Evolutionary conservation across 37 sponge, comb jelly and placozoan genomes (phyloP).

Genomic region (Mnemiopsis leidyi): DNA sequence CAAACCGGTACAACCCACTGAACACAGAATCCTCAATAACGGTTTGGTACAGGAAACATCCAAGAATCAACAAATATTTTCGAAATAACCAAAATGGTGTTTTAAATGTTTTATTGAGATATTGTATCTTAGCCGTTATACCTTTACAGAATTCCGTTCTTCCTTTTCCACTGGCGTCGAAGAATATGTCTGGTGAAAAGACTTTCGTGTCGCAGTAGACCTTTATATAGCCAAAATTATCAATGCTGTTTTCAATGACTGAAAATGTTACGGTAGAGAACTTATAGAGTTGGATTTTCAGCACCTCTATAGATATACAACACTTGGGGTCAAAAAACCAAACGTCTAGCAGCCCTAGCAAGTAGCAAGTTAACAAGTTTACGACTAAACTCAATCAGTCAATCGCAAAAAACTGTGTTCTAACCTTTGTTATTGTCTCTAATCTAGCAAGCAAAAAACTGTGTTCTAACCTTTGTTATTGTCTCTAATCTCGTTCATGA

Average conservation of each 20-base stretch:
- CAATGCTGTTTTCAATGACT: neutral
- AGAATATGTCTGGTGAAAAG: neutral
- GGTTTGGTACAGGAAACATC: no score
- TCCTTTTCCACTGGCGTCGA: neutral
- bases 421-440: neutral
- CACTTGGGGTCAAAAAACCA: no score
- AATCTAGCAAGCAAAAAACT: neutral
- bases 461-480: neutral
- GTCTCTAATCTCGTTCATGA: neutral
- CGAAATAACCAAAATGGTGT: no score
- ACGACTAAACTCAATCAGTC: no score
- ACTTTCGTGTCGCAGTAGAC: slow-evolving; percentile 6
- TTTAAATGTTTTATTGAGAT: no score
- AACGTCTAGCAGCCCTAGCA: no score
- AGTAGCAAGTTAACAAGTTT: no score
- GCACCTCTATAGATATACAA: no score
- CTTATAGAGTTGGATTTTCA: no score
- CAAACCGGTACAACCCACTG: slow-evolving; percentile 10
- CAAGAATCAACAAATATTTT: no score
- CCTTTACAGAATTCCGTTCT: neutral
- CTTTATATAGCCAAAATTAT: neutral
- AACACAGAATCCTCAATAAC: no score
- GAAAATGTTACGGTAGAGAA: no score
- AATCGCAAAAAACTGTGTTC: neutral
- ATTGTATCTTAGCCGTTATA: neutral